phyloP scores from a whole-genome alignment of 2,797 vertebrate species.

The Coccyzus lansbergi region DNA sequence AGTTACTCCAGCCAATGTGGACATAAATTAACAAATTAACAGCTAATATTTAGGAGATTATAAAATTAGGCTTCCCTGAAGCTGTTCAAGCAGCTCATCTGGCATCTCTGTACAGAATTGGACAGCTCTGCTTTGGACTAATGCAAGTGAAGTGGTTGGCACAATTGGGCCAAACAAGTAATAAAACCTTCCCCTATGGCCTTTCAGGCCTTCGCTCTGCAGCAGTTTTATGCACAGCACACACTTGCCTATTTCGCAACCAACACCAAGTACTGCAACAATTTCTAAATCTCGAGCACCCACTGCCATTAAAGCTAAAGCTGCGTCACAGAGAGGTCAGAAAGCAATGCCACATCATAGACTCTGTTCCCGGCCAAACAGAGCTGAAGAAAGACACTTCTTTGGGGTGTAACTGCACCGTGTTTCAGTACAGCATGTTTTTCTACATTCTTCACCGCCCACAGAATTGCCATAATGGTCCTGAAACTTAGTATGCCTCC shows the following conservation, averaged over 20 bases:
- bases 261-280: neutral
- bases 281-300: neutral
- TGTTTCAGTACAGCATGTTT: neutral
- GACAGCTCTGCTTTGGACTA: neutral
- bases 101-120: neutral
- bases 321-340: neutral
- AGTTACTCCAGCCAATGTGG: neutral
- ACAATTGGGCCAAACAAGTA: neutral
- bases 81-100: conserved; percentile 8
- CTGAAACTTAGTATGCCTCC: neutral
- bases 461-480: neutral
- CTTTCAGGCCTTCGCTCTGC: neutral
- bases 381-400: neutral
- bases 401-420: neutral
- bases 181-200: neutral
- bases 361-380: neutral
- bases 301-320: neutral
- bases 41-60: neutral
- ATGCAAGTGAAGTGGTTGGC: neutral
- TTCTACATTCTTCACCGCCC: conserved; percentile 22
- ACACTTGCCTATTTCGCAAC: neutral
- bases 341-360: neutral
- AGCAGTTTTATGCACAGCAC: neutral
- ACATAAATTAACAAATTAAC: conserved; percentile 12
- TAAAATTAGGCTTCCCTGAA: neutral